Evolutionary conservation across 2,888 invertebrate genomes (phyloP).

Genomic region (Folsomia manolachei): DNA sequence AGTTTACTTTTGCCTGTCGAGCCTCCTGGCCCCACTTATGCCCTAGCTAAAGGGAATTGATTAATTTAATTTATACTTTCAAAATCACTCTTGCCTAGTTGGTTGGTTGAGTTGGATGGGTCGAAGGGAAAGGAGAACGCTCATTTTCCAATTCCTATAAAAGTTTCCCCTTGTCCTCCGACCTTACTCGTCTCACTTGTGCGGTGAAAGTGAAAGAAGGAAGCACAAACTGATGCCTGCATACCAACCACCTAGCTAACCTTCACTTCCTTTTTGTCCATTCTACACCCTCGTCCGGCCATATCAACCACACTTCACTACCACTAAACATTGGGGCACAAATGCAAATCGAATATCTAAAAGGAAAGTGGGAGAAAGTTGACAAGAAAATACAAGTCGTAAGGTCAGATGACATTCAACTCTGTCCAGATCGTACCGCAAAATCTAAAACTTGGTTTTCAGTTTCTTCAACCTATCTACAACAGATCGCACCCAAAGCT

Average conservation of each 20-base stretch:
- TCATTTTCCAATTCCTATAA: slow-evolving; percentile 2
- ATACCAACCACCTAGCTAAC: not conserved
- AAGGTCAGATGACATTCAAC: no score
- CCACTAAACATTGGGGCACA: no score
- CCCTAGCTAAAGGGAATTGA: slow-evolving; percentile 19
- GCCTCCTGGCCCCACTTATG: slow-evolving; percentile 23
- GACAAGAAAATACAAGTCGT: no score
- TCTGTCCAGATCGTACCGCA: no score
- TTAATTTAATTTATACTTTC: slow-evolving; percentile 31
- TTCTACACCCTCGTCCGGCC: not conserved
- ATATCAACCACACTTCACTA: no score
- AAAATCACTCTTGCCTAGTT: not conserved
- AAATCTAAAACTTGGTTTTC: no score
- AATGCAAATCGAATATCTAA: no score
- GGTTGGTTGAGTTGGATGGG: no score
- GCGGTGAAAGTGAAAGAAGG: not conserved
- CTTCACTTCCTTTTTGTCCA: not conserved
- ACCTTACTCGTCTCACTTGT: not conserved
- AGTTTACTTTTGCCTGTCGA: slow-evolving; percentile 30
- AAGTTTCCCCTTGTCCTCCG: slow-evolving; percentile 18
- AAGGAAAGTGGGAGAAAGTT: no score
- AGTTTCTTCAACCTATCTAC: not conserved
- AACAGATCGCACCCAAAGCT: not conserved
- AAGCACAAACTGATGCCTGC: not conserved
- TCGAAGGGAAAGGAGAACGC: not conserved